Conservation (phyloP, 2,888 invertebrate species). For the Hoplodrina ambigua region DNA sequence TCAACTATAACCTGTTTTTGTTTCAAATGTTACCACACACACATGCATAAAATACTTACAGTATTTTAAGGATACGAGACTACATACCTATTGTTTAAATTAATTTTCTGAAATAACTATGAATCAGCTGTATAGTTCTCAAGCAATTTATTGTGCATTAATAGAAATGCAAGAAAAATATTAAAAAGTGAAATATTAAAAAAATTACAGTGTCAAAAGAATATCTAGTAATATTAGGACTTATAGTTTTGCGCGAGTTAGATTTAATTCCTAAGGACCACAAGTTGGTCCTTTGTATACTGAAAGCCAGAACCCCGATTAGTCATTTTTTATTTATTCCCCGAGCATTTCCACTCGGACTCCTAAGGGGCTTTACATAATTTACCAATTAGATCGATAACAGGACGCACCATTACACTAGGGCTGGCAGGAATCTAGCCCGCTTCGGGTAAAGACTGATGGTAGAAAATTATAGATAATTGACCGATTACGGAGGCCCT, state of each 20-base stretch:
- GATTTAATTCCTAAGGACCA: conserved; percentile 1
- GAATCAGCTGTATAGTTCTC: background rate
- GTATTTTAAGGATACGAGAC: background rate
- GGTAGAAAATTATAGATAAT: conserved; percentile 90
- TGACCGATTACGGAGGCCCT: conserved; percentile 86
- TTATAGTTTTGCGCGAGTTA: background rate
- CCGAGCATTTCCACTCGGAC: conserved; percentile 34
- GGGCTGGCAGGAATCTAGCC: conserved; percentile 79
- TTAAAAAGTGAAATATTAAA: background rate
- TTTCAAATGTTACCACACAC: conserved; percentile 72
- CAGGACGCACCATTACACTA: conserved; percentile 76
- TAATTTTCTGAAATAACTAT: background rate
- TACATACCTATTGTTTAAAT: background rate
- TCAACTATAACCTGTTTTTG: conserved; percentile 82
- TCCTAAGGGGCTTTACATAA: conserved; percentile 74
- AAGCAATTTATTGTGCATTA: background rate
- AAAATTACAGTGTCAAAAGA: background rate
- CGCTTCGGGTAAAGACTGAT: conserved; percentile 86
- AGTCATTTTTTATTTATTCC: conserved; percentile 34
- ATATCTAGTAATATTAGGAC: background rate
- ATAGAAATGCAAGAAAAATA: background rate
- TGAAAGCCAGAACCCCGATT: conserved; percentile 13
- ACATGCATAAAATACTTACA: conserved; percentile 32
- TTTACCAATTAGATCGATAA: conserved; percentile 87
- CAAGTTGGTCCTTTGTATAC: background rate